Percentiles rank a stretch among this genome's conserved stretches.
phyloP scores from a whole-genome alignment of 2,113 vertebrate species.

The Daubentonia madagascariensis region DNA sequence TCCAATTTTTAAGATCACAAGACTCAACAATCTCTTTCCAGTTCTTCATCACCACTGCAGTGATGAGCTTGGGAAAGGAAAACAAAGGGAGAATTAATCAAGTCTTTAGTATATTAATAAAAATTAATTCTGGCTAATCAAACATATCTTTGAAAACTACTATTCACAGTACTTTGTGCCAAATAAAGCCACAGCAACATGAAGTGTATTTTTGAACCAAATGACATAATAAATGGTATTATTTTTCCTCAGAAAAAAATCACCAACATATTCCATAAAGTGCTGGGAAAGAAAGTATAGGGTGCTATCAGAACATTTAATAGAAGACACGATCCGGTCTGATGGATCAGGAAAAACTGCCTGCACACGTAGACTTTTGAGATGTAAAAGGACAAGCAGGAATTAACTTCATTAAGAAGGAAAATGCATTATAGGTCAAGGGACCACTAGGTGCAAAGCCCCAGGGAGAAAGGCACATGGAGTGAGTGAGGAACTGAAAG shows the following conservation, averaged over 20 bases:
- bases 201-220: constrained; percentile 19
- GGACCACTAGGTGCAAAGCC: background rate
- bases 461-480: background rate
- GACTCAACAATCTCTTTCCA: constrained; percentile 95
- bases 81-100: constrained; percentile 36
- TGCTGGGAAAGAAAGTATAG: background rate
- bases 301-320: background rate
- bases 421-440: background rate
- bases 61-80: constrained; percentile 89
- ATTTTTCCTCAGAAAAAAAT: background rate
- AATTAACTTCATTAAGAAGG: background rate
- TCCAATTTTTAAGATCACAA: constrained; percentile 96
- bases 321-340: background rate
- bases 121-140: background rate
- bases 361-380: background rate
- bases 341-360: background rate
- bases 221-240: background rate
- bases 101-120: background rate
- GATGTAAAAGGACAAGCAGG: background rate
- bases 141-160: background rate
- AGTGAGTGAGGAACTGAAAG: background rate
- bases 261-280: background rate
- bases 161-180: background rate
- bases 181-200: constrained; percentile 12
- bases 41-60: constrained; percentile 95